phyloP scores from a whole-genome alignment of 2,888 invertebrate genomes.

The Meganola albula region DNA sequence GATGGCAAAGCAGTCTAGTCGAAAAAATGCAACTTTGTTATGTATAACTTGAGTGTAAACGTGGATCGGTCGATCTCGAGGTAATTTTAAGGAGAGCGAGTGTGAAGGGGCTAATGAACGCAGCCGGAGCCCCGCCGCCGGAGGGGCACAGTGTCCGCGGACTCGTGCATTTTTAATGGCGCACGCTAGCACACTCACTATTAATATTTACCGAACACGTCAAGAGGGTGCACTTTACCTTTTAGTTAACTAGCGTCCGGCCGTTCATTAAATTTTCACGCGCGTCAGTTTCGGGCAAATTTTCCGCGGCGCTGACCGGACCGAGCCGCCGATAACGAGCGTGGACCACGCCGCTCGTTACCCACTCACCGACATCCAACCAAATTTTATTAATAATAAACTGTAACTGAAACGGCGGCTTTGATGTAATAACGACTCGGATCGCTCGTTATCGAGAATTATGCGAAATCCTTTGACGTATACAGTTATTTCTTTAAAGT shows the following conservation, averaged over 20 bases:
- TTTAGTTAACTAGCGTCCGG: conserved; percentile 78
- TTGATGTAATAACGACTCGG: conserved; percentile 71
- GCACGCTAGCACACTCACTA: conserved; percentile 73
- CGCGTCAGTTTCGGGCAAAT: conserved; percentile 77
- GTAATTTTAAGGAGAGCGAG: conserved; percentile 41
- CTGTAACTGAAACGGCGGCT: conserved; percentile 72
- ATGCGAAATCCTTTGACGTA: conserved; percentile 72
- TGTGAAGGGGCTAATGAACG: conserved; percentile 65
- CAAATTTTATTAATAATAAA: conserved; percentile 77
- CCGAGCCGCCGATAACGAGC: conserved; percentile 60
- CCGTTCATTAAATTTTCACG: conserved; percentile 79
- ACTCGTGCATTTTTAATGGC: conserved; percentile 76
- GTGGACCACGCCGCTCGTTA: conserved; percentile 38
- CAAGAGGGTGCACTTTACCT: conserved; percentile 79
- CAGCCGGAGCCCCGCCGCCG: conserved; percentile 22
- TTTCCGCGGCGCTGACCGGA: conserved; percentile 75
- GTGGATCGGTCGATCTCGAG: conserved; percentile 24
- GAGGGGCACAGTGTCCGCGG: conserved; percentile 61
- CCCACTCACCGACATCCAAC: conserved; percentile 45
- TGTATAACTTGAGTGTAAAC: conserved; percentile 32
- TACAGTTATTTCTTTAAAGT: conserved; percentile 49
- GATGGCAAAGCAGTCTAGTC: conserved; percentile 37
- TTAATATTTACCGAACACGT: conserved; percentile 78
- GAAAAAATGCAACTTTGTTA: conserved; percentile 41
- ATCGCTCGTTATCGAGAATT: conserved; percentile 71